phyloP scores from a whole-genome alignment of 2,888 invertebrate species.

The Calameuta filiformis region DNA sequence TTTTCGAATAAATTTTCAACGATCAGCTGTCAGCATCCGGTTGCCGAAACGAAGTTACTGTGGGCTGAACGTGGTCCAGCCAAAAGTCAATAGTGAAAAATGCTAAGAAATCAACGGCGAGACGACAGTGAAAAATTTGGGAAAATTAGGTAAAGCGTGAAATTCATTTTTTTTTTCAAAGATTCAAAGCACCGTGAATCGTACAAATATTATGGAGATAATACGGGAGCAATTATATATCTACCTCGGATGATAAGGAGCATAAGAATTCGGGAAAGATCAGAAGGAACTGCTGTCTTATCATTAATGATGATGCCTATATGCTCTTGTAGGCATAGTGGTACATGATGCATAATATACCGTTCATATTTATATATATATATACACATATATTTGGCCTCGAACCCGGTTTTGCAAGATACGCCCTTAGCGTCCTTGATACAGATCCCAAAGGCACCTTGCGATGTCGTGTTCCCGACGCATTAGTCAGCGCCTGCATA shows the following conservation, averaged over 20 bases:
- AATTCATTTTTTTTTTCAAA: not conserved
- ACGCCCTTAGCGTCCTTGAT: constrained; percentile 22
- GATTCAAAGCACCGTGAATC: not conserved
- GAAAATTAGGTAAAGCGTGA: not conserved
- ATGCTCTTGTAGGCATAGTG: not conserved
- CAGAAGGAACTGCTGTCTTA: not conserved
- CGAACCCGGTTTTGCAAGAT: not conserved
- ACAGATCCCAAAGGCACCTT: constrained; percentile 45
- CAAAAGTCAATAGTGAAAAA: not conserved
- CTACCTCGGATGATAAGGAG: not conserved
- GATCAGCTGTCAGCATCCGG: not conserved
- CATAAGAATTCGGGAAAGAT: not conserved
- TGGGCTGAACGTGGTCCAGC: not conserved
- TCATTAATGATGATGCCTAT: not conserved
- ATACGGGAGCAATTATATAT: not conserved
- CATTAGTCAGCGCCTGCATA: constrained; percentile 44
- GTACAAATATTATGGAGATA: not conserved
- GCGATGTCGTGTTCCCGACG: constrained; percentile 45
- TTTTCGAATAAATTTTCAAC: not conserved
- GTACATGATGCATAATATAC: not conserved
- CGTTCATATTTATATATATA: not conserved
- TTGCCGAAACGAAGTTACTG: not conserved
- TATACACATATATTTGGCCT: constrained; percentile 7
- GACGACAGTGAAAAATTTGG: not conserved
- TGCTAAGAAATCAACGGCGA: not conserved